Percentiles rank a stretch among this genome's conserved stretches.
phyloP scores from a whole-genome alignment of 1,140 invertebrate species.

The Heterodera carotae region DNA sequence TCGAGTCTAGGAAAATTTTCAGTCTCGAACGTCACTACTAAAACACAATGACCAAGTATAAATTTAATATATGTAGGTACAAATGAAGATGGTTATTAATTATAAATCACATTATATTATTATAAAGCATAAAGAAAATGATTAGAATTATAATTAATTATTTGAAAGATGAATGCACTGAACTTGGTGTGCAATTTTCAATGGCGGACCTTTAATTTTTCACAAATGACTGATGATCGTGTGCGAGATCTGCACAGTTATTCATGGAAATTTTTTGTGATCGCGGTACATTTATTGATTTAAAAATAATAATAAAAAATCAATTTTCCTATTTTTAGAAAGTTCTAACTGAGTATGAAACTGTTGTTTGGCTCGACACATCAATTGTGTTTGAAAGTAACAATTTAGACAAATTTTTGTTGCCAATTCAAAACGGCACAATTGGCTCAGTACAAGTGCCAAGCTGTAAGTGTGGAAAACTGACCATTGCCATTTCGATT shows the following conservation, averaged over 20 bases:
- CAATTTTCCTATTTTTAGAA: conserved; percentile 31
- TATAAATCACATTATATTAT: no score
- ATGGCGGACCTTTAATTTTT: conserved; percentile 35
- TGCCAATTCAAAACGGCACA: conserved; percentile 29
- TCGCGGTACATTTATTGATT: conserved; percentile 16
- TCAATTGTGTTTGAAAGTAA: conserved; percentile 18
- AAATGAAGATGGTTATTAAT: no score
- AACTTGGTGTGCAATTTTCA: conserved; percentile 36
- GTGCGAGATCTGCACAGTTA: conserved; percentile 31
- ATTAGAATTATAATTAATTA: no score
- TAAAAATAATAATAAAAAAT: no score
- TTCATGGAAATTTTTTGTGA: conserved; percentile 39
- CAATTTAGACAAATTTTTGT: conserved; percentile 20
- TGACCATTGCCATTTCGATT: not conserved
- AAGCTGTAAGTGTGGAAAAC: conserved; percentile 21
- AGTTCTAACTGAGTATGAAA: conserved; percentile 20
- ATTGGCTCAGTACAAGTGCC: conserved; percentile 20
- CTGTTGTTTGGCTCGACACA: conserved; percentile 36
- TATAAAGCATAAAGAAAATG: no score
- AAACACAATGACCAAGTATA: no score
- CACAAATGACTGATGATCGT: conserved; percentile 26
- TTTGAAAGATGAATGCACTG: conserved; percentile 32
- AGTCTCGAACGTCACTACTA: no score
- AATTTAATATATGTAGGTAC: no score
- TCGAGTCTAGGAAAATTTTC: no score